Evolutionary conservation across 2,888 invertebrate species (phyloP), one percentile per base, ranked within the genome.

Genomic region (Litoditis marina): DNA sequence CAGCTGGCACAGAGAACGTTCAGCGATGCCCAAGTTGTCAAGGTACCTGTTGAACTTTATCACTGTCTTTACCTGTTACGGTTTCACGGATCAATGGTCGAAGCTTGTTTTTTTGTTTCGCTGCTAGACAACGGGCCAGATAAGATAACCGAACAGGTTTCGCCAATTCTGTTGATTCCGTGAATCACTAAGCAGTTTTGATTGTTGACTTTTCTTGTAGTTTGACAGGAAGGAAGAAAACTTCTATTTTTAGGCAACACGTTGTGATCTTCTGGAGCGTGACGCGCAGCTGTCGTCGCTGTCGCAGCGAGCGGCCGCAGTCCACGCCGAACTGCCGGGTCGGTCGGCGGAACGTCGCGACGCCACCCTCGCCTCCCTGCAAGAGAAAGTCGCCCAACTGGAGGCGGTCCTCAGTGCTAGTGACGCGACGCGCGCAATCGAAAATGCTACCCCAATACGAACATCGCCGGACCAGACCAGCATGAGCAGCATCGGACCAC

Each of bases 251-350:
- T 52, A 73, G 65, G 64, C 73, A 8, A 75, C 77, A 0, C 64
- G 76, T 36, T 65, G 67, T 25, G 77, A 76, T 39, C 65, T 79
- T 2, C 65, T 73, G 25, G 78, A 78, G 50, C 47, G 76, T 8
- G 75, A 75, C 53, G 47, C 69, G 11, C 71, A 72, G 25, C 68
- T 79, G 8, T 62, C 68, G 5, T 63, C 72, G 4, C 50, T 79
- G n/a, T 69, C 72, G 0, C 66, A 70, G n/a, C 60, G 76, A 42
- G 69, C 77, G 0, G 69, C 68, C 1, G 73, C 75, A 6, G 68
- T 77, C 28, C 77, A 77, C 62, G 55, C 63, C 19, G 47, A 61
- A 6, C 54, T 79, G 8, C 79, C 79, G 2, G 74, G 74, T 7
- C 63, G 66, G 49, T 64, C 65, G 22, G 63, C 71, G 16, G 52